A percentile compares a stretch with the other conserved stretches of the same genome.
Evolutionary conservation across 2,888 invertebrate species (phyloP).

Genomic region (Lucinisca nassula): DNA sequence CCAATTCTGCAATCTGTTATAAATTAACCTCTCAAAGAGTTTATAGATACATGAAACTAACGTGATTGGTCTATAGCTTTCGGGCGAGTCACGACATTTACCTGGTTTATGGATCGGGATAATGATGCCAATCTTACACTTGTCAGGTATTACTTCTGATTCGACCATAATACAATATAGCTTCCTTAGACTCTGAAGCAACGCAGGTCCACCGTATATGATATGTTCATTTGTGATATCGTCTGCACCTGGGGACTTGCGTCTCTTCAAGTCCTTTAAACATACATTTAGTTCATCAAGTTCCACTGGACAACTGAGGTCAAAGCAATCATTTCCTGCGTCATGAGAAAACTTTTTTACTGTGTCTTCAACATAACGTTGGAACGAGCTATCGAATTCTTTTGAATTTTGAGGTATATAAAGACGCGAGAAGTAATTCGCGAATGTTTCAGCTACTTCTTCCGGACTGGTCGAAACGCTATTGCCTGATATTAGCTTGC

Average conservation of each 20-base stretch:
- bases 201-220: neutral
- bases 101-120: conserved; percentile 24
- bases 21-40: conserved; percentile 5
- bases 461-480: neutral
- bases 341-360: neutral
- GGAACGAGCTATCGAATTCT: neutral
- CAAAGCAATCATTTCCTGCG: neutral
- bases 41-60: neutral
- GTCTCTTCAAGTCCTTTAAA: conserved; percentile 5
- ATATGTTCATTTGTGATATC: conserved; percentile 32
- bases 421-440: neutral
- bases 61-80: conserved; percentile 18
- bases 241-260: conserved; percentile 25
- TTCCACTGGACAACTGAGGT: neutral
- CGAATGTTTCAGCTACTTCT: neutral
- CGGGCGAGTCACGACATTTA: neutral
- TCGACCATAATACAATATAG: neutral
- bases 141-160: neutral
- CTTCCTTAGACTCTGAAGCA: neutral
- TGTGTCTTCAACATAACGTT: neutral
- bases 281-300: conserved; percentile 2
- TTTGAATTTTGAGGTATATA: neutral
- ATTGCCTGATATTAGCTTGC: neutral
- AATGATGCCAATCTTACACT: conserved; percentile 11
- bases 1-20: conserved; percentile 1